Evolutionary conservation across 2,888 invertebrate species (phyloP).

Genomic region (Drosophila neotestacea): DNA sequence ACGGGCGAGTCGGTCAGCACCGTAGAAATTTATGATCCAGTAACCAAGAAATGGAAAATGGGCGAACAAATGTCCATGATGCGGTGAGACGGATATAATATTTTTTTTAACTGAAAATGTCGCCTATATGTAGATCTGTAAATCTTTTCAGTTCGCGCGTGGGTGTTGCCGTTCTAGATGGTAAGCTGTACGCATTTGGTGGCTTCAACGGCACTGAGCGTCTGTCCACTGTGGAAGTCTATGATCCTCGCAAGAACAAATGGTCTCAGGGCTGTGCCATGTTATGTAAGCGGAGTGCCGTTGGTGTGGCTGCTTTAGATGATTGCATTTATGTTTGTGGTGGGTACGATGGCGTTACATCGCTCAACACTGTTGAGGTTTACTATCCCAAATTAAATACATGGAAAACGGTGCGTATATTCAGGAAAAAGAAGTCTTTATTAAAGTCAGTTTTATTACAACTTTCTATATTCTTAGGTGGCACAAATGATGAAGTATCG

Average conservation of each 20-base stretch:
- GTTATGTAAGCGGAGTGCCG: constrained; percentile 91
- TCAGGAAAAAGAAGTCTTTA: not conserved
- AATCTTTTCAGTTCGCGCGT: constrained; percentile 88
- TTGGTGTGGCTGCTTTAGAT: constrained; percentile 92
- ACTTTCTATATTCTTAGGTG: constrained; percentile 66
- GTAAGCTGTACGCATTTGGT: constrained; percentile 92
- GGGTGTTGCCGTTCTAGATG: constrained; percentile 93
- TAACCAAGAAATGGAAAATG: constrained; percentile 89
- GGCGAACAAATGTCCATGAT: constrained; percentile 94
- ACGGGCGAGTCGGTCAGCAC: constrained; percentile 93
- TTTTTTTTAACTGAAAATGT: not conserved
- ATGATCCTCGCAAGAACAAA: constrained; percentile 89
- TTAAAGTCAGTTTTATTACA: too few relatives aligned
- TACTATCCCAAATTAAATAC: constrained; percentile 90
- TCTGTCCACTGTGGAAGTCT: constrained; percentile 93
- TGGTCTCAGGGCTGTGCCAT: constrained; percentile 93
- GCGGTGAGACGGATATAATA: constrained; percentile 69
- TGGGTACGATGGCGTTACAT: constrained; percentile 94
- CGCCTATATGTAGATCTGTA: not conserved
- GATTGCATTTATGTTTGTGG: constrained; percentile 93
- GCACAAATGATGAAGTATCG: constrained; percentile 86
- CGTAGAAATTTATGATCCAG: constrained; percentile 93
- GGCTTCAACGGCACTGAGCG: constrained; percentile 94
- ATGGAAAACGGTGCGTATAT: constrained; percentile 89
- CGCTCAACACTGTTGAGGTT: constrained; percentile 92